Conservation (phyloP, 2,113 vertebrate genomes). For the Lichenostomus cassidix region DNA sequence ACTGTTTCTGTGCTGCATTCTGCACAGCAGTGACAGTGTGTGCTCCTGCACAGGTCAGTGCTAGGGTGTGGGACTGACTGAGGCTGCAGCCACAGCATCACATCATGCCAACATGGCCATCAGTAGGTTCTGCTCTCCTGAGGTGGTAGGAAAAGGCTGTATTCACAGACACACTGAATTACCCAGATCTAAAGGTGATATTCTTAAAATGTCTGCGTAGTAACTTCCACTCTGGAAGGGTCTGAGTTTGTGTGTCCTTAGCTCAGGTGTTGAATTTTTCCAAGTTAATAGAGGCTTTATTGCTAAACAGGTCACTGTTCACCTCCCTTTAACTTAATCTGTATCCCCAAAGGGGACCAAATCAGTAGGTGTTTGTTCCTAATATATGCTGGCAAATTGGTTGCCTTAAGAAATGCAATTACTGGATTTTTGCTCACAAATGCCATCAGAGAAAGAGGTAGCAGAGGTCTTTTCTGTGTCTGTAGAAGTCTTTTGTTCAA, state of each 20-base stretch:
- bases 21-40: rapidly evolving
- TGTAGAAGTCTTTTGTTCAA: background rate
- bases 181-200: background rate
- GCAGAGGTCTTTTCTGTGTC: background rate
- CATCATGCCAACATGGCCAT: rapidly evolving
- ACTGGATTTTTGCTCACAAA: background rate
- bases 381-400: background rate
- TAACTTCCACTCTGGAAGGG: background rate
- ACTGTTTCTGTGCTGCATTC: background rate
- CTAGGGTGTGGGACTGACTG: background rate
- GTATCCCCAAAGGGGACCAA: background rate
- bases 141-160: background rate
- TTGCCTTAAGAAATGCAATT: background rate
- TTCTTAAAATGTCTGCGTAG: background rate
- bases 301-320: background rate
- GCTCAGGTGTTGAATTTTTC: background rate
- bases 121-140: background rate
- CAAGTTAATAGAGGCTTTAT: background rate
- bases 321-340: background rate
- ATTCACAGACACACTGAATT: background rate
- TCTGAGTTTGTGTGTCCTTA: too few species aligned
- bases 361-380: background rate
- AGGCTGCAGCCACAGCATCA: background rate
- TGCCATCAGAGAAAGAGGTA: background rate
- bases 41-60: background rate